A percentile compares a stretch with the other conserved stretches of the same genome.
Evolutionary conservation across 2,113 vertebrate genomes (phyloP).

Genomic region (Erythrocercus mccallii): DNA sequence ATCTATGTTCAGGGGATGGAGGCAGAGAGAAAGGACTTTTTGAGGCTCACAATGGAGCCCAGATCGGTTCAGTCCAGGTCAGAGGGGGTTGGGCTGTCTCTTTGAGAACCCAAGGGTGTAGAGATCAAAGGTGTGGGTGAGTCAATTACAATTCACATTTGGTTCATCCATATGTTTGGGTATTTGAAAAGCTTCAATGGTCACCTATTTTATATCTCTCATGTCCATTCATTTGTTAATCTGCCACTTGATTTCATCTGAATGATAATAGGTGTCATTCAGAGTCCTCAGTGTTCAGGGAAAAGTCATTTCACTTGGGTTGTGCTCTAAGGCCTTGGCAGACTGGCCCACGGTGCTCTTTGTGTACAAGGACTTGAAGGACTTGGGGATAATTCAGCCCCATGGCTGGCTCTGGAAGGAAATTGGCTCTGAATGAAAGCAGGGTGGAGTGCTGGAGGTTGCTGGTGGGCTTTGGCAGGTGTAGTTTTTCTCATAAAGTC

Average conservation of each 20-base stretch:
- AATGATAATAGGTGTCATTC: slow-evolving; percentile 58
- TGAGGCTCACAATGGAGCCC: background rate
- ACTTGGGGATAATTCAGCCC: background rate
- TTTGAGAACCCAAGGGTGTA: slow-evolving; percentile 36
- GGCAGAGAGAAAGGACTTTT: slow-evolving; percentile 13
- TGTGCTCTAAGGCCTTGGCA: slow-evolving; percentile 7
- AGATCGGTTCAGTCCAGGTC: background rate
- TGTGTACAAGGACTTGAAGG: background rate
- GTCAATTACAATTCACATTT: slow-evolving; percentile 50
- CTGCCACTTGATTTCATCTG: slow-evolving; percentile 59
- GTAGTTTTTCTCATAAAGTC: background rate
- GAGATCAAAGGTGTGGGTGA: slow-evolving; percentile 54
- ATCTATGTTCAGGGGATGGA: background rate
- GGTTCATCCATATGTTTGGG: slow-evolving; percentile 48
- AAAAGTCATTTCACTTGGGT: slow-evolving; percentile 52
- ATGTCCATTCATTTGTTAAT: slow-evolving; percentile 53
- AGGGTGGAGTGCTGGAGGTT: background rate
- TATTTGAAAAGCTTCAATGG: slow-evolving; percentile 45
- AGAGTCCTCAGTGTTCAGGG: slow-evolving; percentile 18
- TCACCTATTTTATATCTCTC: slow-evolving; percentile 17
- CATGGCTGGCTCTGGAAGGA: background rate
- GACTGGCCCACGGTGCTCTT: background rate
- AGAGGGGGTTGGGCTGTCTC: background rate
- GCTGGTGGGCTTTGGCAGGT: background rate
- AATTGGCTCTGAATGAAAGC: background rate